Evolutionary conservation across 1,140 invertebrate genomes (phyloP).

Genomic region (Calliphora vicina): DNA sequence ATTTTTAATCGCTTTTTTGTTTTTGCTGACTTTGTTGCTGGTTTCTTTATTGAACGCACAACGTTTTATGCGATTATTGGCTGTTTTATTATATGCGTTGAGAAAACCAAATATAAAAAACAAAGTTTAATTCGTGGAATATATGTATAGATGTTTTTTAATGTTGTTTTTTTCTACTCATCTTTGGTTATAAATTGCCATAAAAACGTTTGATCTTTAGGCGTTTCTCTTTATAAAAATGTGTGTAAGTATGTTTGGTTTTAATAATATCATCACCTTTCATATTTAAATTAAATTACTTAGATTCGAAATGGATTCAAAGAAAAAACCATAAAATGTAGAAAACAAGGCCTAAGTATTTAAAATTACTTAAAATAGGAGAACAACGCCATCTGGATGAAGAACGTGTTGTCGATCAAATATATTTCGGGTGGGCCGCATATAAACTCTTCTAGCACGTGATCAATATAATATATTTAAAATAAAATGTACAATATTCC

Average conservation of each 20-base stretch:
- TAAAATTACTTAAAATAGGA: too few species aligned
- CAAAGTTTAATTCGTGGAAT: background rate
- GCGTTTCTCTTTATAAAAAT: background rate
- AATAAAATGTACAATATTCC: too few species aligned
- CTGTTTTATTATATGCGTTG: background rate
- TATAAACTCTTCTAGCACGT: too few species aligned
- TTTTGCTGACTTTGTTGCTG: background rate
- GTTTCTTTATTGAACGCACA: too few species aligned
- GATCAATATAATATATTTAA: too few species aligned
- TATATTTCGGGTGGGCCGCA: too few species aligned
- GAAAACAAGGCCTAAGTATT: too few species aligned
- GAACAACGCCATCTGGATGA: too few species aligned
- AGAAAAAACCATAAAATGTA: too few species aligned
- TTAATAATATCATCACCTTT: conserved; percentile 24
- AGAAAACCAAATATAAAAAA: background rate
- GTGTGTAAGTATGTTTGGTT: background rate
- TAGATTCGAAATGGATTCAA: too few species aligned
- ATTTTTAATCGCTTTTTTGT: conserved; percentile 1
- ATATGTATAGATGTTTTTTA: background rate
- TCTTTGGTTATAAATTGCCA: background rate
- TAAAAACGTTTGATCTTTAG: background rate
- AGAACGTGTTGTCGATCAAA: too few species aligned
- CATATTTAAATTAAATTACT: conserved; percentile 15
- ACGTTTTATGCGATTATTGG: background rate
- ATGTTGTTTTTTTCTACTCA: background rate